phyloP scores from a whole-genome alignment of 2,113 vertebrate species.

The Copsychus sechellarum region DNA sequence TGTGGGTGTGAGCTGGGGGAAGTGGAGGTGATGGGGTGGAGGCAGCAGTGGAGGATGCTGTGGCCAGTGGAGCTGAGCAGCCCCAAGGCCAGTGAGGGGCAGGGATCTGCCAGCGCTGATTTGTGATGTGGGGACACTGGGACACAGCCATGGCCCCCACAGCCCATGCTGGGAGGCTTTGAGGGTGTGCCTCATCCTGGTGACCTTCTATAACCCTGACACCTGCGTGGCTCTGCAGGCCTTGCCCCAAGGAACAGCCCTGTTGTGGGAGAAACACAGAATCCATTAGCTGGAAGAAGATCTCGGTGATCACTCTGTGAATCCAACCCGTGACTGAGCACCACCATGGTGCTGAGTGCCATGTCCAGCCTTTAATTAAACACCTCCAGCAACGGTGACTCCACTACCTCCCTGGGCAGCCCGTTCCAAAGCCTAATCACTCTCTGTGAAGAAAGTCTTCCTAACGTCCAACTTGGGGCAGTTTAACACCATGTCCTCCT shows the following conservation, averaged over 20 bases:
- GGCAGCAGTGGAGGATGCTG: rapidly evolving
- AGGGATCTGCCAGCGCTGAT: neutral
- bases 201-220: neutral
- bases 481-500: neutral
- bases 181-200: rapidly evolving
- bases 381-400: neutral
- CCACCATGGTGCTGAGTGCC: neutral
- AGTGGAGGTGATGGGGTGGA: rapidly evolving
- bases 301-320: too few relatives aligned
- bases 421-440: neutral
- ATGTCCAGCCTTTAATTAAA: neutral
- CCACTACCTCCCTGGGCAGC: neutral
- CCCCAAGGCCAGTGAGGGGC: rapidly evolving
- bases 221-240: neutral
- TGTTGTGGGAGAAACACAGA: neutral
- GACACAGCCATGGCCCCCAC: too few relatives aligned
- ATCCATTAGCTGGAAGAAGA: neutral
- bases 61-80: neutral
- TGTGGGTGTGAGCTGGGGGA: neutral
- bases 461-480: neutral
- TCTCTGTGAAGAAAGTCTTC: neutral
- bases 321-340: rapidly evolving
- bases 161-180: neutral
- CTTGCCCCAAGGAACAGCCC: neutral
- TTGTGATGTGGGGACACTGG: neutral